Conservation (phyloP, 1,140 invertebrate species). For the Camponotus pennsylvanicus region DNA sequence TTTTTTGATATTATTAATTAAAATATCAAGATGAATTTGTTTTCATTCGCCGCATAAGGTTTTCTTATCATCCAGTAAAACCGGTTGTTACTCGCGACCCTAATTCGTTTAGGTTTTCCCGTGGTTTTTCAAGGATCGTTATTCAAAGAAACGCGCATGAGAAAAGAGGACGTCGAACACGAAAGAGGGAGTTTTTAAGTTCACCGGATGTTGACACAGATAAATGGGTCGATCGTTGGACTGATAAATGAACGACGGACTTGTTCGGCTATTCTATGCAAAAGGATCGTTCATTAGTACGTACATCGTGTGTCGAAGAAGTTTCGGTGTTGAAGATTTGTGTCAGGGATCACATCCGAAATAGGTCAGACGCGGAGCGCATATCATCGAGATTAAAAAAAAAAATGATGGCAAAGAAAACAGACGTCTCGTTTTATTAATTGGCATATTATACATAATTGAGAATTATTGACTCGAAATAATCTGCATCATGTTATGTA, state of each 20-base stretch:
- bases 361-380: constrained; percentile 39
- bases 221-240: constrained; percentile 75
- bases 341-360: constrained; percentile 49
- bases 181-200: constrained; percentile 66
- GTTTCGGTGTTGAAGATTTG: constrained; percentile 34
- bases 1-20: background rate
- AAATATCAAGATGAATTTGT: constrained; percentile 10
- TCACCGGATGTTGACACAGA: constrained; percentile 70
- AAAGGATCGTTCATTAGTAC: constrained; percentile 60
- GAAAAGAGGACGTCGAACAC: constrained; percentile 10
- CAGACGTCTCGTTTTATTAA: background rate
- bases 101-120: constrained; percentile 14
- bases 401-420: background rate
- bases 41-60: background rate
- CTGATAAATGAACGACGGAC: constrained; percentile 78
- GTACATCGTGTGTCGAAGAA: constrained; percentile 57
- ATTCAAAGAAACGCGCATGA: constrained; percentile 37
- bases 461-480: background rate
- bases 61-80: background rate
- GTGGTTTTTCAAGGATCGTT: constrained; percentile 36
- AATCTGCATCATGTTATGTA: background rate
- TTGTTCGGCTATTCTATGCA: constrained; percentile 63
- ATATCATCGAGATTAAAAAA: background rate
- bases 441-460: background rate
- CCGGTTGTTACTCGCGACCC: background rate